Evolutionary conservation across 2,113 vertebrate genomes (phyloP).

Genomic region (Myotis brandtii): DNA sequence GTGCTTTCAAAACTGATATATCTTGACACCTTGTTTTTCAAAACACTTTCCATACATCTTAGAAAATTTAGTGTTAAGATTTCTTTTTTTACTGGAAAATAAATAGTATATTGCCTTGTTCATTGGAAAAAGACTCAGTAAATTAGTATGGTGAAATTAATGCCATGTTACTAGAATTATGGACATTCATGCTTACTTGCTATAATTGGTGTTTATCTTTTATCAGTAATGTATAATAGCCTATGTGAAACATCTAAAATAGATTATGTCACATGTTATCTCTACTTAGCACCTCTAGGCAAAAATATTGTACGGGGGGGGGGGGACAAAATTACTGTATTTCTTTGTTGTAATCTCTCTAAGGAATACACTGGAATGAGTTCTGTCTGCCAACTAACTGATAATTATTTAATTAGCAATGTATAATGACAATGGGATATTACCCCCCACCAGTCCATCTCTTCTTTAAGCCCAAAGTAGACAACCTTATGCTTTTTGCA

Average conservation of each 20-base stretch:
- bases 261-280: conserved; percentile 79
- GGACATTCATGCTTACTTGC: conserved; percentile 36
- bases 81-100: conserved; percentile 52
- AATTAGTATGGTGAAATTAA: conserved; percentile 83
- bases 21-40: neutral
- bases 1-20: neutral
- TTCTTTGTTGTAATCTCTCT: conserved; percentile 87
- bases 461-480: conserved; percentile 85
- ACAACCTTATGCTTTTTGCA: conserved; percentile 80
- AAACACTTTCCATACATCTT: conserved; percentile 13
- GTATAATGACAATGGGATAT: conserved; percentile 92
- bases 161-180: conserved; percentile 62
- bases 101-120: conserved; percentile 72
- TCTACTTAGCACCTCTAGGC: conserved; percentile 84
- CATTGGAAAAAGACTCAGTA: conserved; percentile 82
- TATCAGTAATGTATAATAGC: conserved; percentile 75
- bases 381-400: conserved; percentile 90
- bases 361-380: conserved; percentile 89
- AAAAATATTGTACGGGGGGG: conserved; percentile 81
- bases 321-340: conserved; percentile 85
- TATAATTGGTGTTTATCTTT: conserved; percentile 81
- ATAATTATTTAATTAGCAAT: conserved; percentile 93
- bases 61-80: conserved; percentile 13
- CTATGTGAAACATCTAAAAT: conserved; percentile 74
- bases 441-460: conserved; percentile 87